Evolutionary conservation across 2,797 vertebrate species (phyloP), one percentile per base, ranked within the genome.

Genomic region (Lepilemur septentrionalis): DNA sequence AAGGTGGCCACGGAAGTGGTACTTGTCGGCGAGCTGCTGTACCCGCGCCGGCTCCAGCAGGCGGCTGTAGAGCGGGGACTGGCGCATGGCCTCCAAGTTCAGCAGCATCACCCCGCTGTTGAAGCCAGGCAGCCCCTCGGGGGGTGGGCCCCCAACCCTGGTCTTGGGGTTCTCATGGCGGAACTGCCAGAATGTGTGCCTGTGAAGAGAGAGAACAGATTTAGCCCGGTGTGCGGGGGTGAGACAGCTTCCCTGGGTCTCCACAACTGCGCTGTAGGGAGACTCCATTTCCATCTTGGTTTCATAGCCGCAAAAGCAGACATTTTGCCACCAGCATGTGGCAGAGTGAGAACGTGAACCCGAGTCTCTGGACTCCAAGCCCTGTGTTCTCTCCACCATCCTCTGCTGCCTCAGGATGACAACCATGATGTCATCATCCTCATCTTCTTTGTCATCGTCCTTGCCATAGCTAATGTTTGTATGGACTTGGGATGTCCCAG

Each of bases 131-230:
- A 99, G 98, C n/a, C 99, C 99, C 0, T 99, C 98, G 0, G 99
- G 99, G 50, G 99, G 99, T 3, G 99, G 99, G 0, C 99, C 99
- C 0, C 99, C 99, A 0, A 99, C 99, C 88, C 78, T 98, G 92
- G 99, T 99, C 28, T 98, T 98, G 78, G 99, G 99, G 98, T 99
- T 99, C 98, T 99, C 99, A 0, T 99, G 99, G 89, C 99, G 99
- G 97, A 99, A 99, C 98, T 99, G 99, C 99, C 99, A 99, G 98
- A 99, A 99, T 0, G 99, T 99, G 98, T 99, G 99, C 98, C 99
- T 99, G 97, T 41, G 69, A 76, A 93, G 43, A 57, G 63, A 96
- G 92, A 93, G 81, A 93, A 57, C 91, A 96, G 63, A 86, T 30
- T 97, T 89, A 97, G 89, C 48, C 7, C 0, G 0, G n/a, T 10